Evolutionary conservation across 2,113 vertebrate genomes (phyloP).

Genomic region (Solea senegalensis): DNA sequence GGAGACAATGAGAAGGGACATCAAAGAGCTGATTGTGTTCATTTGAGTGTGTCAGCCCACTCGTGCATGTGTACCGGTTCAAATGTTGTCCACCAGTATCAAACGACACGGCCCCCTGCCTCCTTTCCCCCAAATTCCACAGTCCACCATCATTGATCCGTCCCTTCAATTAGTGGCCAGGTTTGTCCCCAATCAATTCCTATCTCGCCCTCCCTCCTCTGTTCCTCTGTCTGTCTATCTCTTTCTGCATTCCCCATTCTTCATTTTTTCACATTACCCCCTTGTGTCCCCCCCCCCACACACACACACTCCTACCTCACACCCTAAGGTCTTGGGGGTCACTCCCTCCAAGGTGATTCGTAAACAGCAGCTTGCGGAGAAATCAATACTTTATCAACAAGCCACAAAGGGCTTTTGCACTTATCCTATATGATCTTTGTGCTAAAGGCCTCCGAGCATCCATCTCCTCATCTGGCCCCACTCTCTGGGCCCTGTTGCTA

Average conservation of each 20-base stretch:
- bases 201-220: constrained; percentile 45
- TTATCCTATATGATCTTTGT: constrained; percentile 98
- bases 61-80: constrained; percentile 28
- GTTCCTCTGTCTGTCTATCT: constrained; percentile 43
- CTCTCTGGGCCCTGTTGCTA: constrained; percentile 78
- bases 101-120: constrained; percentile 22
- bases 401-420: constrained; percentile 95
- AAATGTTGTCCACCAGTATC: constrained; percentile 32
- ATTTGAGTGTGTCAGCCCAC: constrained; percentile 53
- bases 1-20: constrained; percentile 45
- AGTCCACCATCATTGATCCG: constrained; percentile 65
- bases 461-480: constrained; percentile 68
- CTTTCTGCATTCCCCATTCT: constrained; percentile 48
- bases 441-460: constrained; percentile 91
- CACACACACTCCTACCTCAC: constrained; percentile 68
- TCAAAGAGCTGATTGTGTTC: constrained; percentile 47
- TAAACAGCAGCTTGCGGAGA: constrained; percentile 88
- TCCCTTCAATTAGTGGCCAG: constrained; percentile 71
- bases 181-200: constrained; percentile 75
- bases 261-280: constrained; percentile 66
- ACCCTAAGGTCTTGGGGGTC: constrained; percentile 93
- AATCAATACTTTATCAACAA: constrained; percentile 99
- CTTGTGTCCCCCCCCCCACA: constrained; percentile 37
- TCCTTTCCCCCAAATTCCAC: constrained; percentile 61
- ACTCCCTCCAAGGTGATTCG: constrained; percentile 98